phyloP scores from a whole-genome alignment of 2,888 invertebrate species.

The Germaria angustata region DNA sequence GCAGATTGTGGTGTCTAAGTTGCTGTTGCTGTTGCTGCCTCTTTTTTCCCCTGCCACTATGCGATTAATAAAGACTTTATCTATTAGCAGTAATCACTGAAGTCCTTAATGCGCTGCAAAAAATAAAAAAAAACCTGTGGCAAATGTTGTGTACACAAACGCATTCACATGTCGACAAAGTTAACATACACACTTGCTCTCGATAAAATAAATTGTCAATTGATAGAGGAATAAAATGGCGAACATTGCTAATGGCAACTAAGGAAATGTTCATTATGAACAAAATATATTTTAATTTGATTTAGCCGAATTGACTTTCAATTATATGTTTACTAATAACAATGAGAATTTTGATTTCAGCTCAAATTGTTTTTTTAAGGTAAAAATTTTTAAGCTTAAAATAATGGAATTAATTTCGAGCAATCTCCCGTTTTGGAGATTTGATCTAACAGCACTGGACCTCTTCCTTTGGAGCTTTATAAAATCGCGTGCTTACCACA shows the following conservation, averaged over 20 bases:
- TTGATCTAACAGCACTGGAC: too few relatives aligned
- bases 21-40: slow-evolving; percentile 13
- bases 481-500: too few relatives aligned
- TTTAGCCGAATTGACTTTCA: too few relatives aligned
- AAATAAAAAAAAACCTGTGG: slow-evolving; percentile 65
- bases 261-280: too few relatives aligned
- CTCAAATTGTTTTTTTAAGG: too few relatives aligned
- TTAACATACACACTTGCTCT: slow-evolving; percentile 59
- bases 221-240: slow-evolving; percentile 28
- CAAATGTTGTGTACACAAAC: slow-evolving; percentile 66
- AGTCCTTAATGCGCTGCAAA: slow-evolving; percentile 56
- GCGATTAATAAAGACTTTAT: slow-evolving; percentile 71
- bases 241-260: slow-evolving; percentile 1
- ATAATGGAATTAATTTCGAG: too few relatives aligned
- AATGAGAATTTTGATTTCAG: too few relatives aligned
- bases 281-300: too few relatives aligned
- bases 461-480: too few relatives aligned
- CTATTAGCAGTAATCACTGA: slow-evolving; percentile 75
- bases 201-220: slow-evolving; percentile 64
- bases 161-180: slow-evolving; percentile 68
- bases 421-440: too few relatives aligned
- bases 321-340: too few relatives aligned
- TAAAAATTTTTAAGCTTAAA: too few relatives aligned
- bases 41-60: slow-evolving; percentile 42
- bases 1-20: slow-evolving; percentile 36